Evolutionary conservation across 2,113 vertebrate genomes (phyloP), one percentile per base, ranked within the genome.

Genomic region (Xenopus borealis): DNA sequence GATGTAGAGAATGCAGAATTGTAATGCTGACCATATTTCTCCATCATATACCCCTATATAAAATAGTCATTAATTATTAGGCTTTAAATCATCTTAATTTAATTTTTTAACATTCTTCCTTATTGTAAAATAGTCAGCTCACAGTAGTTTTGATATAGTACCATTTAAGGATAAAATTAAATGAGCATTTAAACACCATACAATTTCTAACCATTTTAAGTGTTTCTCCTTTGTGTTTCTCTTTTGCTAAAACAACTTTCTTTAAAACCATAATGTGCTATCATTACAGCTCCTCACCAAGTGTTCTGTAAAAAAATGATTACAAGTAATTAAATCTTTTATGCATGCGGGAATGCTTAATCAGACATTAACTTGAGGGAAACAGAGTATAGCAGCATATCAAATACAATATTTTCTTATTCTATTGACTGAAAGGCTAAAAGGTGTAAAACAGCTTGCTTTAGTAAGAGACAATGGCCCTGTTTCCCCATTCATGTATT

Each of bases 401-500:
- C 81, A 79, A 71, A 63, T 33, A 52, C 13, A 79, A 74, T 17
- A 0, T 0, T 40, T 7, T 67, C 77, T 81, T 12, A 73, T 80
- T 84, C 83, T 81, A 75, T 4, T 68, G 80, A 50, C 52, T 11
- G 47, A 84, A 82, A 81, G 84, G 84, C 69, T 69, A 65, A 67
- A 74, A 79, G 82, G 74, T 75, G 81, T 78, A 0, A 66, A 66
- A 17, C 72, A 0, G 71, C 82, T 83, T 78, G 61, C 7, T 30
- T 0, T 9, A 59, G 80, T 20, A 63, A 4, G 81, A 78, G 27
- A 83, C 80, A 84, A 85, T 87, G 78, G 75, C 80, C 83, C 83
- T 72, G 83, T 84, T 79, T 83, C 86, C 78, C 75, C 90, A 90
- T 91, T 91, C 91, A 91, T 89, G 90, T 89, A 91, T 92, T 92